Conservation (phyloP, 2,797 vertebrate species). For the Pseudotriccus pelzelni region DNA sequence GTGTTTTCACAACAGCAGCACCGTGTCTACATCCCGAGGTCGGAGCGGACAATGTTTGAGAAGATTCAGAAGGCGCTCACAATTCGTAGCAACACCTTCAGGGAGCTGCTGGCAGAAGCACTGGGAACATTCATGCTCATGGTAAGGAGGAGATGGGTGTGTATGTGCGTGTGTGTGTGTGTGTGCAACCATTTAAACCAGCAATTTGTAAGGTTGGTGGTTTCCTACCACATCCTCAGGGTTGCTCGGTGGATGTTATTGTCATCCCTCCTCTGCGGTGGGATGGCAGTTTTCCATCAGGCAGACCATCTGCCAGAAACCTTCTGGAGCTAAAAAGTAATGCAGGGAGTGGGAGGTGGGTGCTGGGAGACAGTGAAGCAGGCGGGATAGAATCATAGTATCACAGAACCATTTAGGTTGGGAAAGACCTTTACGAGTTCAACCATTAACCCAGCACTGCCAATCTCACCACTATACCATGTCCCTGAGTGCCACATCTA, state of each 20-base stretch:
- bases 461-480: background rate
- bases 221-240: background rate
- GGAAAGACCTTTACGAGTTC: background rate
- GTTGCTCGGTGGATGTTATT: background rate
- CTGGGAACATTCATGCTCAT: constrained; percentile 87
- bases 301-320: background rate
- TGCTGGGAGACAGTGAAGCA: background rate
- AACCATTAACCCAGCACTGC: background rate
- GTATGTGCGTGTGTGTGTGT: no score
- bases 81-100: constrained; percentile 65
- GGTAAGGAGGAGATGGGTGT: constrained; percentile 76
- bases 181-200: background rate
- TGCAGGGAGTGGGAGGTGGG: background rate
- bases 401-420: background rate
- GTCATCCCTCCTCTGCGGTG: background rate
- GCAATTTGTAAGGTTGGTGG: background rate
- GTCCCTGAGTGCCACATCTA: background rate
- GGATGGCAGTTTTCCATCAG: background rate
- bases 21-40: accelerated
- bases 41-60: background rate
- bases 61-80: constrained; percentile 41
- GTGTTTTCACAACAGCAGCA: constrained; percentile 10
- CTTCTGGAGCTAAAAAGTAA: background rate
- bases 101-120: constrained; percentile 81
- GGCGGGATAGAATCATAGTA: background rate